phyloP scores from a whole-genome alignment of 1,140 invertebrate genomes.

The Proales similis region DNA sequence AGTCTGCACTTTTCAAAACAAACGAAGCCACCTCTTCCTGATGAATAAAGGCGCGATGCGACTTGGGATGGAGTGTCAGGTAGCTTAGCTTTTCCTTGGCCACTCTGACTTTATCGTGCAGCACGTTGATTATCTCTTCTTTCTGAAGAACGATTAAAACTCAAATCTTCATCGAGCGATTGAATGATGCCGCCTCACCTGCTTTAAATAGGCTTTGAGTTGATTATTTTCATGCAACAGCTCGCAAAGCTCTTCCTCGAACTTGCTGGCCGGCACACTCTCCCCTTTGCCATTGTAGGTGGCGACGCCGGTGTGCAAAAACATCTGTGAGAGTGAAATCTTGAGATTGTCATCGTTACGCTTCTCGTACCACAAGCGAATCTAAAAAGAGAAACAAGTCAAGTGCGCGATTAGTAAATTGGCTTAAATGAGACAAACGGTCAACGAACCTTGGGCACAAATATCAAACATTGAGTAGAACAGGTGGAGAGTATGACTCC shows the following conservation, averaged over 20 bases:
- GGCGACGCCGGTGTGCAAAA: constrained; percentile 19
- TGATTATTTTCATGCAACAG: constrained; percentile 35
- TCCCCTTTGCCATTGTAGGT: background rate
- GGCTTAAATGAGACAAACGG: too few species aligned
- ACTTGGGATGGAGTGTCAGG: too few species aligned
- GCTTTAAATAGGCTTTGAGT: constrained; percentile 33
- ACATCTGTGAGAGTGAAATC: constrained; percentile 33
- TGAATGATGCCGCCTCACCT: background rate
- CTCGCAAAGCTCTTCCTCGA: constrained; percentile 30
- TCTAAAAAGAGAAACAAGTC: background rate
- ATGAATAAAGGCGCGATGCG: too few species aligned
- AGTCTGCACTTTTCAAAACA: too few species aligned
- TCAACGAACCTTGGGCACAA: constrained; percentile 70
- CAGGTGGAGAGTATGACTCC: constrained; percentile 61
- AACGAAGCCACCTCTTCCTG: too few species aligned
- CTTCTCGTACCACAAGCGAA: constrained; percentile 14
- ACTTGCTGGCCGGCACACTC: background rate
- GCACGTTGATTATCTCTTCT: constrained; percentile 31
- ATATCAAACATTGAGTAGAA: constrained; percentile 70
- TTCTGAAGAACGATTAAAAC: constrained; percentile 3
- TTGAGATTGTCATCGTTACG: constrained; percentile 33
- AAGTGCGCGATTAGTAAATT: background rate
- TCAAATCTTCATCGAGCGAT: background rate
- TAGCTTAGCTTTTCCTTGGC: constrained; percentile 15
- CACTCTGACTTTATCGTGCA: constrained; percentile 30